Evolutionary conservation across 2,113 vertebrate genomes (phyloP).

Genomic region (Regulus satrapa): DNA sequence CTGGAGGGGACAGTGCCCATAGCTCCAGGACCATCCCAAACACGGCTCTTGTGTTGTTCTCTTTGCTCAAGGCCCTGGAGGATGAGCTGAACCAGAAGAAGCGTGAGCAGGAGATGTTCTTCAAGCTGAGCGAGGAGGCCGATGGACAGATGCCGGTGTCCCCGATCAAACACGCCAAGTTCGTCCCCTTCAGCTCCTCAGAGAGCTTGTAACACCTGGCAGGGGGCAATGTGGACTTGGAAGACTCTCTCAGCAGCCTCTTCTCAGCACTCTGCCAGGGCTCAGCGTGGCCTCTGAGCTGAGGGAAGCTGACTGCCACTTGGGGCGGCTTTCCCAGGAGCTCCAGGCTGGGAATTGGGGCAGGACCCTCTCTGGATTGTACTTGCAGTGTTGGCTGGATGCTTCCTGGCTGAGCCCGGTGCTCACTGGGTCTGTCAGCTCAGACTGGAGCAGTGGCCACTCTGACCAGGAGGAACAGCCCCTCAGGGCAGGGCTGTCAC

Average conservation of each 20-base stretch:
- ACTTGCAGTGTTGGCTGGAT: background rate
- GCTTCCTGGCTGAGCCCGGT: background rate
- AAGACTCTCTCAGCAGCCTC: background rate
- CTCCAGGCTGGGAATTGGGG: background rate
- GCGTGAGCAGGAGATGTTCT: slow-evolving; percentile 90
- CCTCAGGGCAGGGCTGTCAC: background rate
- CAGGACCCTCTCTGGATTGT: background rate
- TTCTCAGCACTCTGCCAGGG: background rate
- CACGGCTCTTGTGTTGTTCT: background rate
- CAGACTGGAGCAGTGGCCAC: background rate
- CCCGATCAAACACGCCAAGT: slow-evolving; percentile 82
- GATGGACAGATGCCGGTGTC: slow-evolving; percentile 75
- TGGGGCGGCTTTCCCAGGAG: background rate
- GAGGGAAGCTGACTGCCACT: background rate
- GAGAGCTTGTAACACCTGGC: slow-evolving; percentile 62
- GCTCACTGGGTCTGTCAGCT: background rate
- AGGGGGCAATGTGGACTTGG: background rate
- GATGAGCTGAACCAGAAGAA: slow-evolving; percentile 88
- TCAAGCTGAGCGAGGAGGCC: slow-evolving; percentile 75
- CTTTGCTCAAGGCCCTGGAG: slow-evolving; percentile 81
- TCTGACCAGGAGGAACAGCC: background rate
- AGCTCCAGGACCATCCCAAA: background rate
- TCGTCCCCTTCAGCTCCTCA: slow-evolving; percentile 80
- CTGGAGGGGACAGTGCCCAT: background rate
- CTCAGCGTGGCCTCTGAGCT: background rate